Conservation (phyloP, 1,140 invertebrate genomes). For the Aphelenchoides avenae region DNA sequence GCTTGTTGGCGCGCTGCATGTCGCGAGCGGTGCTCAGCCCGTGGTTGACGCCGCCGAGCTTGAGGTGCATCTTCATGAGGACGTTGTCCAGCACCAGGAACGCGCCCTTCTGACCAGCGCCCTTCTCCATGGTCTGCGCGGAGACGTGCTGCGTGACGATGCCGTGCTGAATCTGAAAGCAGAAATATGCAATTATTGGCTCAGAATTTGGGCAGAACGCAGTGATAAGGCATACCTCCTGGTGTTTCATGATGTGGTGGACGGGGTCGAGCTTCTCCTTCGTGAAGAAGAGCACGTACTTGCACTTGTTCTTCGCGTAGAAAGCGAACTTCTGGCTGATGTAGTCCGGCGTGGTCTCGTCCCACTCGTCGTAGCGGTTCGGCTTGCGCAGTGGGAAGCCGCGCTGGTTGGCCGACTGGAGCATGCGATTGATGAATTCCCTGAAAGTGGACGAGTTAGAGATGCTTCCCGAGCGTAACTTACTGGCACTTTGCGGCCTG, state of each 20-base stretch:
- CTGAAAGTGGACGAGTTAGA: background rate
- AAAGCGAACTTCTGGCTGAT: background rate
- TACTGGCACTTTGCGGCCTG: background rate
- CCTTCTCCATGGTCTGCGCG: conserved; percentile 8
- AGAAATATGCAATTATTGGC: too few relatives aligned
- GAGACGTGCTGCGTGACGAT: conserved; percentile 17
- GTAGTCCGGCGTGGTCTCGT: too few relatives aligned
- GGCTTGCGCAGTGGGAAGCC: conserved; percentile 4
- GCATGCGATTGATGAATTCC: conserved; percentile 9
- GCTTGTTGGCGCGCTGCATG: background rate
- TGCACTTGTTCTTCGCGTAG: conserved; percentile 4
- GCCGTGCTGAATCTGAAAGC: too few relatives aligned
- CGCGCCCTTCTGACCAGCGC: conserved; percentile 1
- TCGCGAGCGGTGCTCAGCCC: background rate
- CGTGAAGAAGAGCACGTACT: conserved; percentile 12
- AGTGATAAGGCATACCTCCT: too few relatives aligned
- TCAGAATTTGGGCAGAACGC: too few relatives aligned
- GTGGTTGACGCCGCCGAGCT: conserved; percentile 14
- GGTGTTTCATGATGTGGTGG: conserved; percentile 13
- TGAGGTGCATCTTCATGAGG: conserved; percentile 12
- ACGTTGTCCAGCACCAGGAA: conserved; percentile 16
- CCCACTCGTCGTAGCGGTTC: background rate
- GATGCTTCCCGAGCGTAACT: too few relatives aligned
- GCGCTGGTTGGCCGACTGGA: conserved; percentile 8
- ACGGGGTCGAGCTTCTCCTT: conserved; percentile 15